Base-by-base conservation (phyloP, 2,113 vertebrate genomes). In the Poecile atricapillus region DNA sequence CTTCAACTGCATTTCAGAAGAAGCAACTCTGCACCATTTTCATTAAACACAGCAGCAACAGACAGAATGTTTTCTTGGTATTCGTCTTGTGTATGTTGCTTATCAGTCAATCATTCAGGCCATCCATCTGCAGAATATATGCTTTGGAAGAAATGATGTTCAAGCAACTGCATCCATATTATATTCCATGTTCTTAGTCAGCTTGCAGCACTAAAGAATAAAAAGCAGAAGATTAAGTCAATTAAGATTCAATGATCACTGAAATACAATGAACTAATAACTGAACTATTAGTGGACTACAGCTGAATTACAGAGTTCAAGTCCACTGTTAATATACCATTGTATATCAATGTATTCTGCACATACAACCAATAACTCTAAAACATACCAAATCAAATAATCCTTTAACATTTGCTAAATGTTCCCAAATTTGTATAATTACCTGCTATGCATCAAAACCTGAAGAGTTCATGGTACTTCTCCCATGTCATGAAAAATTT, bases 1-100 rank as follows among this genome's bases (percentile, higher is more conserved):
- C 95, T 97, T 97, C 85, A 98, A 73, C 52, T 98, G 97, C 98
- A 97, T 98, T 94, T 97, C 95, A 91, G 85, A 89, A 83, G 43
- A 81, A 5, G 24, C 31, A 47, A 71, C 13, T 58, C n/a, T 53
- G 60, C 37, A 82, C 15, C 55, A 53, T 31, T n/a, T 70, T 37
- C 73, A 49, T 53, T 46, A 71, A 88, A 80, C 35, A 80, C 6
- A 84, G 58, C 33, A 86, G 56, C 10, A 88, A 56, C 0, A 81
- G 59, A 71, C 13, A 69, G 46, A 90, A 56, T 13, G 22, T 49
- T 63, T 62, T 79, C 85, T 82, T 63, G 23, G 7, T 46, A 16
- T n/a, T 53, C 55, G 47, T 77, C 79, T 79, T 94, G 49, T 14
- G 3, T 58, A 59, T n/a, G 46, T 27, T 52, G 55, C 27, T 84